phyloP scores from a whole-genome alignment of 2,888 invertebrate genomes.

The Syrphus vitripennis region DNA sequence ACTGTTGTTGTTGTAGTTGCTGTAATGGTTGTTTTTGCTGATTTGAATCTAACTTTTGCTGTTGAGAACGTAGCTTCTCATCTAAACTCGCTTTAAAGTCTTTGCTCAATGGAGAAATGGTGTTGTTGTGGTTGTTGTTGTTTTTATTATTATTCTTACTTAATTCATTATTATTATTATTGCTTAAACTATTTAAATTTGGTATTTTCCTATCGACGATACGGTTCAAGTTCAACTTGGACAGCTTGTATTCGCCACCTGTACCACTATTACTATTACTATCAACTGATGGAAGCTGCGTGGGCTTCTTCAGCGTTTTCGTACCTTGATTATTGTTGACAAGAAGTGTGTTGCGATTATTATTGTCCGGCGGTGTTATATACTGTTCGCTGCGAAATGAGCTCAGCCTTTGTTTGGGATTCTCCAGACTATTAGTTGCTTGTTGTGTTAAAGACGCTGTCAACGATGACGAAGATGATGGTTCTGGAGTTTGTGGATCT shows the following conservation, averaged over 20 bases:
- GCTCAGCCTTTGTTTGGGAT: slow-evolving; percentile 80
- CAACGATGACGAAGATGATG: slow-evolving; percentile 47
- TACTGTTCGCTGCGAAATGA: slow-evolving; percentile 81
- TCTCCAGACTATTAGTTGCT: slow-evolving; percentile 74
- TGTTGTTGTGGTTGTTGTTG: slow-evolving; percentile 41
- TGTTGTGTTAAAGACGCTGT: slow-evolving; percentile 60
- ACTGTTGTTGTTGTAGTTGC: slow-evolving; percentile 56
- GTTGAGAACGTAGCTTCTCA: slow-evolving; percentile 68
- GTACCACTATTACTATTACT: slow-evolving; percentile 56
- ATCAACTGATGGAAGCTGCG: slow-evolving; percentile 52
- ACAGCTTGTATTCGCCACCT: slow-evolving; percentile 56
- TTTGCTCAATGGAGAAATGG: slow-evolving; percentile 71
- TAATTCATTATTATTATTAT: slow-evolving; percentile 58
- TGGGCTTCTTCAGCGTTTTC: slow-evolving; percentile 64
- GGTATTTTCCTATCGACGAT: slow-evolving; percentile 67
- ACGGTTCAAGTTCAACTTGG: slow-evolving; percentile 67
- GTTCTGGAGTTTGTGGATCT: slow-evolving; percentile 76
- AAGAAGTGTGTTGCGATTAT: slow-evolving; percentile 59
- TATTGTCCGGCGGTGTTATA: slow-evolving; percentile 68
- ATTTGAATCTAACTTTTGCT: slow-evolving; percentile 56
- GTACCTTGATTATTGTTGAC: slow-evolving; percentile 70
- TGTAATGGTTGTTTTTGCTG: slow-evolving; percentile 50
- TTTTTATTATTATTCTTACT: slow-evolving; percentile 58
- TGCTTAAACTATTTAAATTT: slow-evolving; percentile 69
- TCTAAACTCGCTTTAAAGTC: slow-evolving; percentile 71